These are phyloP conservation scores for Miichthys miiuy DNA, from an alignment of 2,797 vertebrate species.

Conservation along the genomic window DNA sequence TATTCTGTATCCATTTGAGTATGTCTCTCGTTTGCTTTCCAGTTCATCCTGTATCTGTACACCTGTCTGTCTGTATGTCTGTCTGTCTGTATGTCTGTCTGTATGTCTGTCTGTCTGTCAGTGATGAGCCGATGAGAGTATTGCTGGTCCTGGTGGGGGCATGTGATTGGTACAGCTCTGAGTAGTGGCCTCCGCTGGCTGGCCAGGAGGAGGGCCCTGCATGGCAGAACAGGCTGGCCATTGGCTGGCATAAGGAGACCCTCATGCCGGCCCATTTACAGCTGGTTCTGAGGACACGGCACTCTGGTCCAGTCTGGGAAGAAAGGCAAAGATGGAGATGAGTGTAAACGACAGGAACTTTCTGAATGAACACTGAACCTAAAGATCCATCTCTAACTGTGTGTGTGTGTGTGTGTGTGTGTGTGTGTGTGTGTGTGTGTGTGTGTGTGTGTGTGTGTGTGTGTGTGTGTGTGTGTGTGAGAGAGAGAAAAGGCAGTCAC, in stretches of 20 bases:
- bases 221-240: conserved; percentile 83
- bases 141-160: conserved; percentile 97
- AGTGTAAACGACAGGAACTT: not conserved
- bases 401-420: no score
- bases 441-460: no score
- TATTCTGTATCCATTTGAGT: conserved; percentile 91
- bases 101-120: conserved; percentile 56
- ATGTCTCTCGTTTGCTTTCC: conserved; percentile 79
- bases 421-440: no score
- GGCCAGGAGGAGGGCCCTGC: conserved; percentile 80
- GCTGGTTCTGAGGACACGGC: conserved; percentile 85
- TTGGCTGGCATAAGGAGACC: conserved; percentile 42
- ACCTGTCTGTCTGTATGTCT: conserved; percentile 77
- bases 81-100: conserved; percentile 71
- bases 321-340: not conserved
- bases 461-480: no score
- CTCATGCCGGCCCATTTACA: conserved; percentile 95
- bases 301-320: conserved; percentile 87
- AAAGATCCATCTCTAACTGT: no score
- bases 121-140: conserved; percentile 90
- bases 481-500: not conserved
- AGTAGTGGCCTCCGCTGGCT: conserved; percentile 81
- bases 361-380: no score
- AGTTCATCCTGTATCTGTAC: conserved; percentile 93
- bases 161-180: conserved; percentile 82